Evolutionary conservation across 2,113 vertebrate species (phyloP), one percentile per base, ranked within the genome.

Genomic region (Otus sunia): DNA sequence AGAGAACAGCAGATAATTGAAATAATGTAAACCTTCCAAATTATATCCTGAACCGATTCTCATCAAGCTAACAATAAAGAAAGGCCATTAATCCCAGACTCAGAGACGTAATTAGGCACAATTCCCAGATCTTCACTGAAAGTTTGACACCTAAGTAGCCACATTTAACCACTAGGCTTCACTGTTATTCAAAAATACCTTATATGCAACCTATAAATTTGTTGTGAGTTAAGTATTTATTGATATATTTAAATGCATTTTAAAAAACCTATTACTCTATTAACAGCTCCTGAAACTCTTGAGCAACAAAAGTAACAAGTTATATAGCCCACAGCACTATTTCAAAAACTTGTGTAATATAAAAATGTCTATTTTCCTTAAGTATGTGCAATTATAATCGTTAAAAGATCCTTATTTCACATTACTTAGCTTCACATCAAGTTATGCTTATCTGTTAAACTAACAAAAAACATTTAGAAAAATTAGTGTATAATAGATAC

Each of bases 401-500:
- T n/a, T 47, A 26, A 66, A 56, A 59, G 9, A 68, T 10, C 17
- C 17, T 34, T 66, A 45, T 37, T n/a, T 60, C 17, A 39, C 1
- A 30, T 20, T 39, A 55, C 18, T 56, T 55, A 20, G 25, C 13
- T 32, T 19, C 4, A 19, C 3, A 1, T 9, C 8, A 52, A 23
- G 3, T 30, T 22, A 37, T 2, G 7, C 4, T 50, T 59, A 18
- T 12, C 6, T 45, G 15, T 34, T 74, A 53, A 43, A 15, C 10
- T 5, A 29, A 53, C 12, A 9, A 6, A 52, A 4, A 56, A 22
- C 7, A 34, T 12, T 37, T 26, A 17, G 4, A 29, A 15, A 75
- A 36, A 0, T 6, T 49, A 34, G 9, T 12, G 14, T 10, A 5
- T 6, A 41, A 66, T 0, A 0, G 1, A 2, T 12, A 2, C 3